A percentile compares a stretch with the other conserved stretches of the same genome.
phyloP scores from a whole-genome alignment of 2,113 vertebrate species.

The Phrynosoma blainvillii region DNA sequence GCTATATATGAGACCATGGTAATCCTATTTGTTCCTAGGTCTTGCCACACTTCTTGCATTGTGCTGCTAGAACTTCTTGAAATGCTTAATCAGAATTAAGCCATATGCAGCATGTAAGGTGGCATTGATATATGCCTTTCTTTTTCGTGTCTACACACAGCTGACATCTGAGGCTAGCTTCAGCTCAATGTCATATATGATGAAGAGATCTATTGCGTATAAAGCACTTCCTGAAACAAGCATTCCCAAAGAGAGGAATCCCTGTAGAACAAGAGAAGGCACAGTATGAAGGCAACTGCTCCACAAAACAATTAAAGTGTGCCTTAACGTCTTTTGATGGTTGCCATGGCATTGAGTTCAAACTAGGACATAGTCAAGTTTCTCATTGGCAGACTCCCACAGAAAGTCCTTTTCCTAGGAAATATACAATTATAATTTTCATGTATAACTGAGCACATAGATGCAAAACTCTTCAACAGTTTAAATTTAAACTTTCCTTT shows the following conservation, averaged over 20 bases:
- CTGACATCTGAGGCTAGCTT: neutral
- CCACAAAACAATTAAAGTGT: conserved; percentile 8
- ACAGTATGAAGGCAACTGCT: neutral
- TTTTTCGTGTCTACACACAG: neutral
- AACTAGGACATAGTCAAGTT: conserved; percentile 1
- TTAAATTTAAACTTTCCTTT: neutral
- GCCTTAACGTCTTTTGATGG: neutral
- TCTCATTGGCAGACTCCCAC: conserved; percentile 5
- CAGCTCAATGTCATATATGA: neutral
- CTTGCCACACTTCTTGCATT: neutral
- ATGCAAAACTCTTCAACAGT: neutral
- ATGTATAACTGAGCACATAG: neutral
- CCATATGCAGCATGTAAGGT: neutral
- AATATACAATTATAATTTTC: neutral
- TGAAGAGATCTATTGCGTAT: neutral
- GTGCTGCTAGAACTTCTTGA: neutral
- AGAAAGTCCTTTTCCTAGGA: neutral
- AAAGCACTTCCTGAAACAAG: neutral
- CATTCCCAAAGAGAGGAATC: neutral
- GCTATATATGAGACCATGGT: neutral
- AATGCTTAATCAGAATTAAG: neutral
- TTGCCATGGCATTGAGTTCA: conserved; percentile 7
- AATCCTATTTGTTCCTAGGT: neutral
- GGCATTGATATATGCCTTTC: neutral
- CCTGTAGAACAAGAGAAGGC: neutral